phyloP scores from a whole-genome alignment of 1,140 invertebrate species.

The Drosophila virilis region DNA sequence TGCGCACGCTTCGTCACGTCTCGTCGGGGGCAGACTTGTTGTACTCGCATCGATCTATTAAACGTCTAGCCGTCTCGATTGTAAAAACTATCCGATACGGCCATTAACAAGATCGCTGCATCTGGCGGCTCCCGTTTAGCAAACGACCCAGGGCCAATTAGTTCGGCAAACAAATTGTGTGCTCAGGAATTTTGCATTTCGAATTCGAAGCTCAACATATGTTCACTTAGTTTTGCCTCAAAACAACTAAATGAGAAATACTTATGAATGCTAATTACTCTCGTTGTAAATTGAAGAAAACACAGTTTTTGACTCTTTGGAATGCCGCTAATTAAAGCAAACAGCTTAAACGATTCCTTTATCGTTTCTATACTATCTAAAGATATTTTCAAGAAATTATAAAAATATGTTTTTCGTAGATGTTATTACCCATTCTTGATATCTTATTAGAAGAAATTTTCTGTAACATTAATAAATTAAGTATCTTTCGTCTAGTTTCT shows the following conservation, averaged over 20 bases:
- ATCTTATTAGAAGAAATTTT: too few relatives aligned
- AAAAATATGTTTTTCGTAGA: too few relatives aligned
- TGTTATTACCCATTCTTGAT: too few relatives aligned
- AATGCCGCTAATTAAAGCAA: too few relatives aligned
- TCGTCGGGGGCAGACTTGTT: constrained; percentile 38
- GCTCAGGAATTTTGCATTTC: neutral
- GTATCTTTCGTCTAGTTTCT: too few relatives aligned
- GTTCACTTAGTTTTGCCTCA: neutral
- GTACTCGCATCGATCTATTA: constrained; percentile 47
- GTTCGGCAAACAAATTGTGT: neutral
- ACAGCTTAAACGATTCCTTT: too few relatives aligned
- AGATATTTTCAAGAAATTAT: too few relatives aligned
- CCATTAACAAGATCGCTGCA: constrained; percentile 3
- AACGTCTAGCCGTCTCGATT: constrained; percentile 70
- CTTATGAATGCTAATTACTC: too few relatives aligned
- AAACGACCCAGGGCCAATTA: constrained; percentile 12
- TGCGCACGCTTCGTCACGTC: constrained; percentile 47
- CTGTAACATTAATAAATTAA: too few relatives aligned
- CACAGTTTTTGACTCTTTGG: too few relatives aligned
- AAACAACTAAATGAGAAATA: neutral
- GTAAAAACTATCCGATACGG: constrained; percentile 35
- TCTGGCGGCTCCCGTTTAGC: neutral
- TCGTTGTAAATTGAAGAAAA: too few relatives aligned
- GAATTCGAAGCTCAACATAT: neutral
- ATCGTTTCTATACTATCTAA: too few relatives aligned